Percentiles rank a stretch among this genome's conserved stretches.
phyloP scores from a whole-genome alignment of 64 coral and sea anemone genomes.

The Orbicella faveolata region DNA sequence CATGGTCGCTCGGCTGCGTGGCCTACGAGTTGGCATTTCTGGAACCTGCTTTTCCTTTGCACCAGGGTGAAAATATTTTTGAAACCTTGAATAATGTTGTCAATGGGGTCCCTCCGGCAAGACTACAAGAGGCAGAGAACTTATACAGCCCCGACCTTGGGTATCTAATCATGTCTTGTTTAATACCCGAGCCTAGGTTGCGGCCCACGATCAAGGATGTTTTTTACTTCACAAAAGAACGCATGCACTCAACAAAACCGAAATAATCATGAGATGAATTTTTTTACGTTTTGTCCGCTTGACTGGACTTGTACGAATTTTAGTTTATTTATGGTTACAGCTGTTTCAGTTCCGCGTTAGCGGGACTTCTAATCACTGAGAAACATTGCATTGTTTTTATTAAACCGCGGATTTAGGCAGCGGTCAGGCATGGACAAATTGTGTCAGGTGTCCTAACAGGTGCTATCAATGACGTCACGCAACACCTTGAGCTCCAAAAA shows the following conservation, averaged over 20 bases:
- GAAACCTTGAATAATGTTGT: slow-evolving; percentile 74
- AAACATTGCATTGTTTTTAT: not conserved
- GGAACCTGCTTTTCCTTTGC: slow-evolving; percentile 55
- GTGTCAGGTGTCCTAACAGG: not conserved
- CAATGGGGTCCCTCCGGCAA: slow-evolving; percentile 51
- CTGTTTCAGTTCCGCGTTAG: slow-evolving; percentile 15
- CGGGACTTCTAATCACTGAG: not conserved
- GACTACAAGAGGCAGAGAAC: slow-evolving; percentile 17
- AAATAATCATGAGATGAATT: not conserved
- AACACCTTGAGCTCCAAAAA: not conserved
- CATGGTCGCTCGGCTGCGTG: slow-evolving; percentile 79
- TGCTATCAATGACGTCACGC: not conserved
- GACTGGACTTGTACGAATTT: not conserved
- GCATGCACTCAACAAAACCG: not conserved
- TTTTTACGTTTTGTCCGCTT: not conserved
- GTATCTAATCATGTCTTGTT: slow-evolving; percentile 59
- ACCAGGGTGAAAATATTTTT: slow-evolving; percentile 51
- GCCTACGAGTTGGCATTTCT: slow-evolving; percentile 58
- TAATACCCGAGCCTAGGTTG: slow-evolving; percentile 51
- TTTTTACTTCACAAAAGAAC: slow-evolving; percentile 37
- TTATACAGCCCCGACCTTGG: slow-evolving; percentile 39
- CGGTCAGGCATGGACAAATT: not conserved
- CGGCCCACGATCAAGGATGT: slow-evolving; percentile 58
- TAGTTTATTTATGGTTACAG: not conserved
- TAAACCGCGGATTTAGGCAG: not conserved